A percentile compares a stretch with the other conserved stretches of the same genome.
Evolutionary conservation across 1,140 invertebrate genomes (phyloP).

Genomic region (Brachionus plicatilis): DNA sequence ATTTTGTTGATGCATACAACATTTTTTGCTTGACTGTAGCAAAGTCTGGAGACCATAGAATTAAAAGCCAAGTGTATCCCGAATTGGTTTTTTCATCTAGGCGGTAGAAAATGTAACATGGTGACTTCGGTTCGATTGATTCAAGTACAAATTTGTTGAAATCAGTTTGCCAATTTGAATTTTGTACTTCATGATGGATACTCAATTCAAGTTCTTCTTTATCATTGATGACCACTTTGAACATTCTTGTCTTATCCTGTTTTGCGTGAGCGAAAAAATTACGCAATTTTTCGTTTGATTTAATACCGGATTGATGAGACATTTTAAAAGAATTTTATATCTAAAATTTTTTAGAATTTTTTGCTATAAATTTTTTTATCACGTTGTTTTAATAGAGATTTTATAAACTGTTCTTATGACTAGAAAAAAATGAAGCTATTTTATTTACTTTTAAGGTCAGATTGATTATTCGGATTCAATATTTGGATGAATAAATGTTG

Average conservation of each 20-base stretch:
- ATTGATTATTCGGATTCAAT: not conserved
- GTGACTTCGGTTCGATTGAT: conserved; percentile 68
- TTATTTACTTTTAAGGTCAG: not conserved
- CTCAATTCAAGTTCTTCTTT: conserved; percentile 14
- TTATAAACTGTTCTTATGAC: conserved; percentile 1
- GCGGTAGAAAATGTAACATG: conserved; percentile 86
- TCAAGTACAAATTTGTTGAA: not conserved
- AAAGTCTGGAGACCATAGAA: conserved; percentile 84
- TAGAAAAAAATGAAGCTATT: not conserved
- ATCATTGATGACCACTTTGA: conserved; percentile 35
- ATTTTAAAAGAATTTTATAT: not conserved
- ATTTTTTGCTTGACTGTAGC: conserved; percentile 75
- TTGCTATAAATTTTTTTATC: not conserved
- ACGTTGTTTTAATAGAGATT: not conserved
- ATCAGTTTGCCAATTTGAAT: not conserved
- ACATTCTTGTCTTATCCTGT: not conserved
- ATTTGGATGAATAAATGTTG: not conserved
- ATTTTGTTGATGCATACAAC: conserved; percentile 96
- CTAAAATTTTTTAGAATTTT: not conserved
- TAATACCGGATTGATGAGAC: conserved; percentile 40
- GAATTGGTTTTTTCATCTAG: conserved; percentile 71
- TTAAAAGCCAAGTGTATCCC: conserved; percentile 81
- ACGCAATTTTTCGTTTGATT: conserved; percentile 31
- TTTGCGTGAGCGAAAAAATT: conserved; percentile 1
- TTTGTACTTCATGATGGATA: not conserved